Conservation (phyloP, 2,797 vertebrate species). For the Tamandua tetradactyla region DNA sequence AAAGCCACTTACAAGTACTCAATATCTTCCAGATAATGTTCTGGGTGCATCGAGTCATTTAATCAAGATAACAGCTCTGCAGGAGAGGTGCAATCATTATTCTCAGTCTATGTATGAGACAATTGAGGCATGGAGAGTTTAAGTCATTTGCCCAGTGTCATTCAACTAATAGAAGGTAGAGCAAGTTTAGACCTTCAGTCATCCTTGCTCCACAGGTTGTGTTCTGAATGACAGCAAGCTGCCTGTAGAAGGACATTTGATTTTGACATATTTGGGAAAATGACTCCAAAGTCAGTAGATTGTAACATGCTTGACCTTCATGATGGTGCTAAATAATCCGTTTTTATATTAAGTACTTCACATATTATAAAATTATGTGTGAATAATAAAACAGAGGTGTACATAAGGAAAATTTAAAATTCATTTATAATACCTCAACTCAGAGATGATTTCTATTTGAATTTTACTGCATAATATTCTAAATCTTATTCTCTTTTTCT, state of each 20-base stretch:
- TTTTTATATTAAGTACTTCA: not conserved
- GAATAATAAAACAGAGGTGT: not conserved
- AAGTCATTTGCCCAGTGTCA: not conserved
- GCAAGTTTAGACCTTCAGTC: too few relatives aligned
- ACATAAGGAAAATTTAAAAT: not conserved
- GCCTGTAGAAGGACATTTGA: not conserved
- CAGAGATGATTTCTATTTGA: not conserved
- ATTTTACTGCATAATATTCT: not conserved
- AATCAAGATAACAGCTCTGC: not conserved
- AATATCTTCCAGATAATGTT: not conserved
- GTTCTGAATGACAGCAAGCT: not conserved
- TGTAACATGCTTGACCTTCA: not conserved
- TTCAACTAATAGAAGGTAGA: accelerated
- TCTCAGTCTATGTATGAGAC: not conserved
- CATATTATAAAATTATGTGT: not conserved
- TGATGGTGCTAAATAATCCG: not conserved
- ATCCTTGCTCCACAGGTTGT: not conserved
- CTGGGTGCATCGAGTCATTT: not conserved
- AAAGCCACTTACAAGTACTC: not conserved
- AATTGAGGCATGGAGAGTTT: not conserved
- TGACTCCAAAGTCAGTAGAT: accelerated
- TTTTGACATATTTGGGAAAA: not conserved
- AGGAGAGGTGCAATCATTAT: not conserved
- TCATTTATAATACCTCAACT: not conserved
- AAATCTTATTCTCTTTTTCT: not conserved